phyloP scores from a whole-genome alignment of 53 echinoderm and acorn worm species.

The Arbacia lixula region DNA sequence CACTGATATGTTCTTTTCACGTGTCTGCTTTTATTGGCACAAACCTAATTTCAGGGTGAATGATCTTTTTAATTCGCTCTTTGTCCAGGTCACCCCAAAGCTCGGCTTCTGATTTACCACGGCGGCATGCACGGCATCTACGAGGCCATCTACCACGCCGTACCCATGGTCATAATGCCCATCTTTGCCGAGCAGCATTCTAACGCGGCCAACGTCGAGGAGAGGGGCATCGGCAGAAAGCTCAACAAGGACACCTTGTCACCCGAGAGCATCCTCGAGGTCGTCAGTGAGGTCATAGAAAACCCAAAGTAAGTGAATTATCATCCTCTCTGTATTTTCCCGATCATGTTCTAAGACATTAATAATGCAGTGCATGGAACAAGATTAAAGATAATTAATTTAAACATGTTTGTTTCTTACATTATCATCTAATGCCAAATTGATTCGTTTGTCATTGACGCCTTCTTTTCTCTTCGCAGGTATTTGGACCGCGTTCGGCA shows the following conservation, averaged over 20 bases:
- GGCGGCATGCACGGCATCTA: slow-evolving; percentile 21
- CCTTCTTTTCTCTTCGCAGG: slow-evolving; percentile 15
- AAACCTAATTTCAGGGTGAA: too few species aligned
- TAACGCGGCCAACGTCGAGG: slow-evolving; percentile 15
- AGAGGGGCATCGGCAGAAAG: slow-evolving; percentile 2
- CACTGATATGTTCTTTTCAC: too few species aligned
- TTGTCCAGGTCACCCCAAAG: slow-evolving; percentile 19
- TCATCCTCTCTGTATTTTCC: not conserved
- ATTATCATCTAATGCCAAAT: too few species aligned
- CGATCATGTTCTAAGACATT: not conserved
- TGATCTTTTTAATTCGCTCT: too few species aligned
- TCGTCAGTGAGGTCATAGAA: not conserved
- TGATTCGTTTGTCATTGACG: too few species aligned
- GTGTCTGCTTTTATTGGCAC: too few species aligned
- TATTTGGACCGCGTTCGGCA: not conserved
- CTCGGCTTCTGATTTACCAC: slow-evolving; percentile 13
- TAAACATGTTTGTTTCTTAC: too few species aligned
- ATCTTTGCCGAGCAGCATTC: slow-evolving; percentile 29
- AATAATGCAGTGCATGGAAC: not conserved
- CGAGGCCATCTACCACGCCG: slow-evolving; percentile 17
- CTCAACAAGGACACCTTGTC: slow-evolving; percentile 1
- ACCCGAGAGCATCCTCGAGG: not conserved
- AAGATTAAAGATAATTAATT: not conserved
- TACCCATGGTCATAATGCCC: slow-evolving; percentile 32
- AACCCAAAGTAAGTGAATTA: not conserved